These are phyloP conservation scores for Drosophila persimilis DNA, from an alignment of 1,140 invertebrate genomes.

Conservation along the genomic window DNA sequence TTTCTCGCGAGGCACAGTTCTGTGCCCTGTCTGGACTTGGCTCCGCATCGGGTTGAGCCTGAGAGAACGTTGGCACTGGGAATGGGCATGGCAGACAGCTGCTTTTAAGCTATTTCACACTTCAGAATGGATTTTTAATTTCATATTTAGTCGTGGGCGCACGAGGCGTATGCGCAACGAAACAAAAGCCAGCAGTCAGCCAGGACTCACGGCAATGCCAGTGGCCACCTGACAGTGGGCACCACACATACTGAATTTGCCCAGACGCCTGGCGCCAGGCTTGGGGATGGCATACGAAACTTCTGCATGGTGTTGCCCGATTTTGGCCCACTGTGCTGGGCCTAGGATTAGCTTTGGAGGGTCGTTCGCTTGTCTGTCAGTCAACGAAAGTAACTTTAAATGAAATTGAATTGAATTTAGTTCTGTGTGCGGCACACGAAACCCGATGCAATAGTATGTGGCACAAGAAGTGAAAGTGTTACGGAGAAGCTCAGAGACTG, in stretches of 20 bases:
- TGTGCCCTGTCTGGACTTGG: conserved; percentile 12
- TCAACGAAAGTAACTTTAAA: conserved; percentile 81
- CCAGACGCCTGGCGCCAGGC: not conserved
- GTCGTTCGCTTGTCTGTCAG: conserved; percentile 73
- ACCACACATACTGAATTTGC: not conserved
- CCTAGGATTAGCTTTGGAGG: conserved; percentile 33
- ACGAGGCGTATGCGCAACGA: conserved; percentile 49
- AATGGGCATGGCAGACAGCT: conserved; percentile 51
- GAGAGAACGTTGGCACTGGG: conserved; percentile 11
- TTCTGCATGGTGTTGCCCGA: not conserved
- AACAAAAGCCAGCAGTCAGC: conserved; percentile 28
- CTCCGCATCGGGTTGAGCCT: too few species aligned
- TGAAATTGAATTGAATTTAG: conserved; percentile 82
- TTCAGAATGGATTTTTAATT: conserved; percentile 80
- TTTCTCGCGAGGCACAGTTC: conserved; percentile 27
- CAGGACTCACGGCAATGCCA: conserved; percentile 26
- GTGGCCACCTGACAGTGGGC: conserved; percentile 27
- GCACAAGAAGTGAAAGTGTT: conserved; percentile 63
- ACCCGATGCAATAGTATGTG: conserved; percentile 34
- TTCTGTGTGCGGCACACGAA: conserved; percentile 76
- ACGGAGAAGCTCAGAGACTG: conserved; percentile 15
- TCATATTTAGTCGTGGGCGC: conserved; percentile 72
- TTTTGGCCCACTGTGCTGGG: conserved; percentile 43
- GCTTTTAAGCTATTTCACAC: conserved; percentile 67
- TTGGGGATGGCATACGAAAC: not conserved